Evolutionary conservation across 2,888 invertebrate genomes (phyloP).

Genomic region (Hemaris fuciformis): DNA sequence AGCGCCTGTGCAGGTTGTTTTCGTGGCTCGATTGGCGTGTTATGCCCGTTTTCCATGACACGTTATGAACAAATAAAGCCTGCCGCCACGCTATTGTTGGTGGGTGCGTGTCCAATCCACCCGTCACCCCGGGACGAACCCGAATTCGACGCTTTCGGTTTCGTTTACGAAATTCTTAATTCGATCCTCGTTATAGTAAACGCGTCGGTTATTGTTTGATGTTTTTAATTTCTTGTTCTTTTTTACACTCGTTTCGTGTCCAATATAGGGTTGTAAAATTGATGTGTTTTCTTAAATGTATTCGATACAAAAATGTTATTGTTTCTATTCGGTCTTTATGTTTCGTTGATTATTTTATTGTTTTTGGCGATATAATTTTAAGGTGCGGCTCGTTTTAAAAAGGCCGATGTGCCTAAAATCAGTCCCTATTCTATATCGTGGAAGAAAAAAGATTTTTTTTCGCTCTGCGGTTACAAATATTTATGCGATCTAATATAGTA

Average conservation of each 20-base stretch:
- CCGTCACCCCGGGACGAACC: slow-evolving; percentile 31
- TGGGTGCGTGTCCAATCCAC: slow-evolving; percentile 57
- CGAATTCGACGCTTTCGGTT: slow-evolving; percentile 39
- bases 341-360: background rate
- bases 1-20: slow-evolving; percentile 28
- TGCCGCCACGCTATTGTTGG: slow-evolving; percentile 63
- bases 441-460: no score
- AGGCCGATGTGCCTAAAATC: no score
- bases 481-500: no score
- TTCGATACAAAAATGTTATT: background rate
- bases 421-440: no score
- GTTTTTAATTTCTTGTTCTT: slow-evolving; percentile 1
- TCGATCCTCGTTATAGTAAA: slow-evolving; percentile 59
- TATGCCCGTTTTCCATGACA: slow-evolving; percentile 66
- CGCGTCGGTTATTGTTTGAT: slow-evolving; percentile 14
- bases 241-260: background rate
- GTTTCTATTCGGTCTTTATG: background rate
- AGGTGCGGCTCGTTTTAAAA: background rate
- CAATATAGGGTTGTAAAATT: background rate
- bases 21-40: slow-evolving; percentile 60
- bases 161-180: slow-evolving; percentile 53
- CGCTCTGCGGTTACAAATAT: no score
- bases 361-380: background rate
- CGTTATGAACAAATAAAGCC: slow-evolving; percentile 73
- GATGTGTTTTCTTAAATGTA: background rate